Evolutionary conservation across 2,888 invertebrate species (phyloP), one percentile per base, ranked within the genome.

Genomic region (Sipha maydis): DNA sequence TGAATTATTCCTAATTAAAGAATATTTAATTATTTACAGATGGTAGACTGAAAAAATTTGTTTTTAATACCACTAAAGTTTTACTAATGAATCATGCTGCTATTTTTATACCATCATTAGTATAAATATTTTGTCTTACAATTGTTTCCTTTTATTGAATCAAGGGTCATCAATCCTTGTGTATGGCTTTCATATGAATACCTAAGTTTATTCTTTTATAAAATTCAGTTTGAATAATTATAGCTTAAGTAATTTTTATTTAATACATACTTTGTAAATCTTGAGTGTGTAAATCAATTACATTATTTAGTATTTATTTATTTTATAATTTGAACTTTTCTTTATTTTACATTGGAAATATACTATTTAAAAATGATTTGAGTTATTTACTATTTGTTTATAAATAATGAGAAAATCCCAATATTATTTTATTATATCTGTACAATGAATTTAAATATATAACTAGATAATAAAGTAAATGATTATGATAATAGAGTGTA

Each of bases 1-100:
- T 38, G 28, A 85, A 80, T 80, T 86, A n/a, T 86, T 54, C 48
- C 38, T 48, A 75, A 86, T 86, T 79, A 79, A 79, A 71, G 38
- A 79, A 1, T 71, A 69, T 85, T 85, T 73, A 86, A 80, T 80
- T 86, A 79, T 80, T 79, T 73, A 56, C 61, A 21, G 25, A 73
- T 61, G 31, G n/a, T 61, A 73, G 56, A 88, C 61, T 75, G 80
- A 80, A 75, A 61, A 73, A 75, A 28, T 86, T 88, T 75, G 31
- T 77, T 77, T 84, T 77, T 38, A 48, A 48, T 14, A 14, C 48
- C 11, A 48, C 11, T 11, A 48, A 9, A 61, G 54, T 71, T 86
- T 28, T 86, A 73, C 25, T 73, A 56, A 79, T 69, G 78, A 78
- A 78, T 78, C 48, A 8, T 69, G n/a, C 31, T 19, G 19, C 38